Percentiles rank a stretch among this genome's conserved stretches.
These are phyloP conservation scores for Machaerirhynchus nigripectus DNA, from an alignment of 2,113 vertebrate genomes.

Conservation along the genomic window DNA sequence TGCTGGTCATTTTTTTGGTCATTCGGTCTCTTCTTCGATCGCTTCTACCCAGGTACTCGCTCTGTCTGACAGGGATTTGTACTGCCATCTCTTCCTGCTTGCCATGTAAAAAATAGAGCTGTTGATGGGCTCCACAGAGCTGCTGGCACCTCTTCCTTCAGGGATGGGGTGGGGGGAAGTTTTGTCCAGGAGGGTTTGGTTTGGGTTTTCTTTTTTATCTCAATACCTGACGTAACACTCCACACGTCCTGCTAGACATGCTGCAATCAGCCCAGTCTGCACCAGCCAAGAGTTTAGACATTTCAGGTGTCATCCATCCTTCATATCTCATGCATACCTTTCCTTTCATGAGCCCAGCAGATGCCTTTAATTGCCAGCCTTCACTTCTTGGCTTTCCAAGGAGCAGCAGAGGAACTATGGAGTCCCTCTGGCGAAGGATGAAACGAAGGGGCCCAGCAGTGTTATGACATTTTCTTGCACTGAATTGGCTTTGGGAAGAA, in stretches of 20 bases:
- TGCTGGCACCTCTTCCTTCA: constrained; percentile 31
- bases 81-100: neutral
- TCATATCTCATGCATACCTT: constrained; percentile 37
- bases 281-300: neutral
- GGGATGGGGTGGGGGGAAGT: neutral
- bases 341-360: constrained; percentile 43
- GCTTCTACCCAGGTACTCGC: neutral
- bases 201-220: constrained; percentile 31
- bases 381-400: constrained; percentile 32
- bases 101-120: neutral
- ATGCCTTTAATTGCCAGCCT: constrained; percentile 70
- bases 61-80: neutral
- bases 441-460: constrained; percentile 60
- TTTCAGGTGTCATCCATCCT: constrained; percentile 61
- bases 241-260: neutral
- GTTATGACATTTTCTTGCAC: constrained; percentile 64
- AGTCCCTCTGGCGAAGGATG: constrained; percentile 65
- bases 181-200: neutral
- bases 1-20: neutral
- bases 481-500: constrained; percentile 60
- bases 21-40: neutral
- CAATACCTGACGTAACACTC: constrained; percentile 22
- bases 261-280: constrained; percentile 17
- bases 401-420: constrained; percentile 35
- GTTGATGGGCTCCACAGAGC: neutral